Conservation (phyloP, 2,113 vertebrate genomes). For the Ochotona princeps region DNA sequence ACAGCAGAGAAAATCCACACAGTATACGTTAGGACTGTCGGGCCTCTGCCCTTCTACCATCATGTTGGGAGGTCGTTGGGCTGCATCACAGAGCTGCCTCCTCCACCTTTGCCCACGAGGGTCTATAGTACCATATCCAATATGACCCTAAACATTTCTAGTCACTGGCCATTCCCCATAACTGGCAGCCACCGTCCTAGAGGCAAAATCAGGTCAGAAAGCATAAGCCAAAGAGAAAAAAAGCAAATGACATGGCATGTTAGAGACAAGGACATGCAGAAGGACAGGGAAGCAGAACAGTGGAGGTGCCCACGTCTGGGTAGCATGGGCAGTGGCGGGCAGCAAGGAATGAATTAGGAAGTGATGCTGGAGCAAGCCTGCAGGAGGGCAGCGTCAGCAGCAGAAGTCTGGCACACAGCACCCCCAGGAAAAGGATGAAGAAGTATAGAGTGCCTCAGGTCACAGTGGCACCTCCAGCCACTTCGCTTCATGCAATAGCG, state of each 20-base stretch:
- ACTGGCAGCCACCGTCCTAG: neutral
- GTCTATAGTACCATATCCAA: neutral
- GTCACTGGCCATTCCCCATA: neutral
- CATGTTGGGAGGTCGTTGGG: neutral
- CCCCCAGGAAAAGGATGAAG: neutral
- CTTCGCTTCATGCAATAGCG: neutral
- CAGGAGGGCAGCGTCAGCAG: neutral
- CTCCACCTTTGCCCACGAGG: no score
- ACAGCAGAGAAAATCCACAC: neutral
- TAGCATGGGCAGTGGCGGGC: neutral
- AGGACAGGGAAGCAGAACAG: neutral
- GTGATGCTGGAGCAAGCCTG: neutral
- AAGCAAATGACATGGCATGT: neutral
- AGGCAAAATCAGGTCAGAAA: neutral
- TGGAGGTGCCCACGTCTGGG: fast-evolving
- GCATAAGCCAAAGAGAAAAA: neutral
- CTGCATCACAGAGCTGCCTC: neutral
- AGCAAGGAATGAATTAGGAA: no score
- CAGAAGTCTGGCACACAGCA: neutral
- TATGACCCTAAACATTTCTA: neutral
- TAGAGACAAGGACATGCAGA: neutral
- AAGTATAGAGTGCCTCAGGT: neutral
- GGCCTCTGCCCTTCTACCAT: fast-evolving
- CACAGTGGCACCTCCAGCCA: neutral
- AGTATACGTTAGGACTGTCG: neutral